Conservation (phyloP, 2,113 vertebrate genomes). For the Glareola pratincola region DNA sequence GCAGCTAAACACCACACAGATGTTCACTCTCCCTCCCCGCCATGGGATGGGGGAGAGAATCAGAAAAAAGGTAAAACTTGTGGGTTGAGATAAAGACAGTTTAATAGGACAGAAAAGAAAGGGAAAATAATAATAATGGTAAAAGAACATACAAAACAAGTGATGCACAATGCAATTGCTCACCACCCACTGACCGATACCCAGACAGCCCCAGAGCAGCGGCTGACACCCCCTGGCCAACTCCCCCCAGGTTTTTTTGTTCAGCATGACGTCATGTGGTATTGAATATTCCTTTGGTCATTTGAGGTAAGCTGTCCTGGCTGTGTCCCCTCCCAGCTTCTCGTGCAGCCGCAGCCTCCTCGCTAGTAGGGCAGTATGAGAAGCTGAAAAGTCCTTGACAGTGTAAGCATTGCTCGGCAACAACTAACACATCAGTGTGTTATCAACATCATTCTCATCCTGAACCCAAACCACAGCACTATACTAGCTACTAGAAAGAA, state of each 20-base stretch:
- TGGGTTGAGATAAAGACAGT: not conserved
- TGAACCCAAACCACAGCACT: not conserved
- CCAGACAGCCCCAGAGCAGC: not conserved
- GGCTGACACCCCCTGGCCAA: not conserved
- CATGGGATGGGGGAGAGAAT: not conserved
- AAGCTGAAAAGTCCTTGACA: not conserved
- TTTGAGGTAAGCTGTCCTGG: not conserved
- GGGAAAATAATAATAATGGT: not conserved
- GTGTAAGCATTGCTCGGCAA: not conserved
- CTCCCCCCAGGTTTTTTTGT: not conserved
- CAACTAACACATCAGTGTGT: not conserved
- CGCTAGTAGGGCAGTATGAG: not conserved
- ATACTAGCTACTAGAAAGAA: not conserved
- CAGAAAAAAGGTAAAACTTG: not conserved
- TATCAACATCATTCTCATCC: not conserved
- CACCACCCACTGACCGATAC: not conserved
- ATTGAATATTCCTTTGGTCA: not conserved
- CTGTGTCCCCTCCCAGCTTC: not conserved
- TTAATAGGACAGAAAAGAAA: not conserved
- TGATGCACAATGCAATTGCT: not conserved
- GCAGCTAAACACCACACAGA: not conserved
- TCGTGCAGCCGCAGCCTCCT: not conserved
- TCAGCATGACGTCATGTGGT: not conserved
- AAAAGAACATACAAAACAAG: not conserved
- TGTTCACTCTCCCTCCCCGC: accelerated